A percentile compares a stretch with the other conserved stretches of the same genome.
phyloP scores from a whole-genome alignment of 2,113 vertebrate genomes.

The Pollimyrus isidori region DNA sequence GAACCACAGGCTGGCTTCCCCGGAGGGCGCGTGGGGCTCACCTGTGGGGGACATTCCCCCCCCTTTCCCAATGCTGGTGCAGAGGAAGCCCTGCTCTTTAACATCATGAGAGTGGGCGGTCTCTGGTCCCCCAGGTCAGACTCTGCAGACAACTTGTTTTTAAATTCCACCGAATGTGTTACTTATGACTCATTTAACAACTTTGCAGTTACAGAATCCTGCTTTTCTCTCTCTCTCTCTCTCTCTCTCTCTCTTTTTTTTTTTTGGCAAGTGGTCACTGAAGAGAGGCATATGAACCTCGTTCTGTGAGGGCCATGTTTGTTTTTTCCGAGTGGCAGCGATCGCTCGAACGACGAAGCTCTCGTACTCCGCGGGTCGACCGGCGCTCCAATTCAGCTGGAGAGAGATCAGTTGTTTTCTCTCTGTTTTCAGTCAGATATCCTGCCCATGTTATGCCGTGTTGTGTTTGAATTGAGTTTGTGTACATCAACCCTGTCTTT shows the following conservation, averaged over 20 bases:
- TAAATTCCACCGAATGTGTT: slow-evolving; percentile 15
- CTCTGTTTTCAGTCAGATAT: slow-evolving; percentile 8
- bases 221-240: too few relatives aligned
- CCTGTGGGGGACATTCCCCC: neutral
- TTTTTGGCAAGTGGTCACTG: slow-evolving; percentile 18
- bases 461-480: slow-evolving; percentile 1
- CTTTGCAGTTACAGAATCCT: slow-evolving; percentile 17
- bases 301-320: slow-evolving; percentile 9
- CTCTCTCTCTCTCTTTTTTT: neutral
- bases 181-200: slow-evolving; percentile 15
- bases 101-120: slow-evolving; percentile 5
- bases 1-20: neutral
- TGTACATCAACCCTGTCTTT: slow-evolving; percentile 7
- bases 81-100: neutral
- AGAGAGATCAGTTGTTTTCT: slow-evolving; percentile 1
- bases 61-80: neutral
- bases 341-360: neutral
- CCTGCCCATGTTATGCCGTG: neutral
- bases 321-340: neutral
- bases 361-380: neutral
- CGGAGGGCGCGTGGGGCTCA: neutral
- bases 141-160: slow-evolving; percentile 15
- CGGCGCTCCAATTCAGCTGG: neutral
- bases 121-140: neutral
- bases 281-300: slow-evolving; percentile 11